Conservation (phyloP, 2,797 vertebrate genomes). For the Diglossa cyanea region DNA sequence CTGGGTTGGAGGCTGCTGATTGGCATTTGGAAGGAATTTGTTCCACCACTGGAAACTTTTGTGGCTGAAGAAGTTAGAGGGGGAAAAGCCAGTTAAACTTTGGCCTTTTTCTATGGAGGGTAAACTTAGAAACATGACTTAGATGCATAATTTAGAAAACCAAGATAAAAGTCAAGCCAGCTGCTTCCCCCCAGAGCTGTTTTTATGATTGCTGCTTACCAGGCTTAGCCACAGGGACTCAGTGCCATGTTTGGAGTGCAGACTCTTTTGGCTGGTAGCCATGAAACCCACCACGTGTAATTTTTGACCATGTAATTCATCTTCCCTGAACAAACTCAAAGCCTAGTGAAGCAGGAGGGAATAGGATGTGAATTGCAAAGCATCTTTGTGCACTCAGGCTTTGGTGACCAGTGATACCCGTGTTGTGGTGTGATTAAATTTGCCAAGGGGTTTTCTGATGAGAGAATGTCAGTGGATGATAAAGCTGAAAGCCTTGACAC, state of each 20-base stretch:
- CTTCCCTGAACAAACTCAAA: not conserved
- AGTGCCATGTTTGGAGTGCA: not conserved
- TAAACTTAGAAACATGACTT: slow-evolving; percentile 31
- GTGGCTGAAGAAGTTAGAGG: not conserved
- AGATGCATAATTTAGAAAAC: not conserved
- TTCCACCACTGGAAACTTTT: slow-evolving; percentile 27
- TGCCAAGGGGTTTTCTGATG: not conserved
- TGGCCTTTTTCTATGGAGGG: not conserved
- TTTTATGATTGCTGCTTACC: not conserved
- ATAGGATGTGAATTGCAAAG: not conserved
- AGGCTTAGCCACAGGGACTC: not conserved
- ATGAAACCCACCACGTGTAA: not conserved
- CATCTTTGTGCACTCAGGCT: not conserved
- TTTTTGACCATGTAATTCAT: not conserved
- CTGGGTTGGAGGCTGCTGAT: not conserved
- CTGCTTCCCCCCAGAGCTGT: not conserved
- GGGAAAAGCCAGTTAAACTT: not conserved
- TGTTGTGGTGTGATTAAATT: not conserved
- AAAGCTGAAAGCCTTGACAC: not conserved
- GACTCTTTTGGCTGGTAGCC: not conserved
- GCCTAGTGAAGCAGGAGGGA: not conserved
- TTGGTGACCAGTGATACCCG: fast-evolving
- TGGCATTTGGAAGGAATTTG: slow-evolving; percentile 18
- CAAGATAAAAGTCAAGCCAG: slow-evolving; percentile 27
- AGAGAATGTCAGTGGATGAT: not conserved